These are phyloP conservation scores for Rynchops niger DNA, from an alignment of 2,113 vertebrate species.

Conservation along the genomic window DNA sequence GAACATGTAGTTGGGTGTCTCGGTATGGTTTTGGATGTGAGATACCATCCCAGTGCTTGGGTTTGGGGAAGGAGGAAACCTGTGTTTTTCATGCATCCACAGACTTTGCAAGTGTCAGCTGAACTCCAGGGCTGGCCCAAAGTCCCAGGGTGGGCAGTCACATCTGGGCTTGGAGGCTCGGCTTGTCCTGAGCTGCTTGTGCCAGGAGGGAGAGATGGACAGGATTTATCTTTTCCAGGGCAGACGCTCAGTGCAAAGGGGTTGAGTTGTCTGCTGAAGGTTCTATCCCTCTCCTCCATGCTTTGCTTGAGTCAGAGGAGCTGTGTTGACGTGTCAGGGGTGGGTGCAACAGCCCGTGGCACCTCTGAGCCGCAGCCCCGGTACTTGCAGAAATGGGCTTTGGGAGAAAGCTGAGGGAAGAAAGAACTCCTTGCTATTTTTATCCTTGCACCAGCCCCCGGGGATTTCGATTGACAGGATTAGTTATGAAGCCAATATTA, in stretches of 20 bases:
- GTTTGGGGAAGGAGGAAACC: neutral
- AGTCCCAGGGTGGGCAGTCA: neutral
- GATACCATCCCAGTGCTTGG: neutral
- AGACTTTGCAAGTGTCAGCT: neutral
- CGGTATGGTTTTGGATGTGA: neutral
- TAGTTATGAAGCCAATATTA: conserved; percentile 68
- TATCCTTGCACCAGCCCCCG: conserved; percentile 10
- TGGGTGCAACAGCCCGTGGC: neutral
- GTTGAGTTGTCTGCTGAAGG: neutral
- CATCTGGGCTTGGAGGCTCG: neutral
- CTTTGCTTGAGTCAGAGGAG: fast-evolving
- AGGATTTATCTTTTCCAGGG: neutral
- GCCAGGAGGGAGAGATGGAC: neutral
- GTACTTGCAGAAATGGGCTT: neutral
- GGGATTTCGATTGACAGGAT: conserved; percentile 71
- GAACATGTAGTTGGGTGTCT: neutral
- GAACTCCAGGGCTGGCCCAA: neutral
- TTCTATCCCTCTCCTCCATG: neutral
- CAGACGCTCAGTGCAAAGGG: fast-evolving
- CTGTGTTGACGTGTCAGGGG: fast-evolving
- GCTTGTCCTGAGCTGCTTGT: neutral
- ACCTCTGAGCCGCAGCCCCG: neutral
- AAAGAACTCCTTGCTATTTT: conserved; percentile 23
- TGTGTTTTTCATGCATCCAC: fast-evolving
- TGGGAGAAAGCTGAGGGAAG: neutral